Evolutionary conservation across 2,888 invertebrate genomes (phyloP).

Genomic region (Microdon myrmicae): DNA sequence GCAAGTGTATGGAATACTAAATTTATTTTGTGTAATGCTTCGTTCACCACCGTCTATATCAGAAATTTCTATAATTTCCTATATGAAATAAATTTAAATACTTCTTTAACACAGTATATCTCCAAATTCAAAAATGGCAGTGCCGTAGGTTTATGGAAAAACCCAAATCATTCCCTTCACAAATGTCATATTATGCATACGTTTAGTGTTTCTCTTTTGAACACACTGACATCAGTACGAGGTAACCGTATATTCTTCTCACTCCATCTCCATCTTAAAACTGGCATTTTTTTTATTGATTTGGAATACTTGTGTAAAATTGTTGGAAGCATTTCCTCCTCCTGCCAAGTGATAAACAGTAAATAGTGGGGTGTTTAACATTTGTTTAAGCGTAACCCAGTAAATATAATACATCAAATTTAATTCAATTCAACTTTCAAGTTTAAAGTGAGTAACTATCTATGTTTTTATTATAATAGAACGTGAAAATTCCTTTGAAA

Average conservation of each 20-base stretch:
- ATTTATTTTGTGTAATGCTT: neutral
- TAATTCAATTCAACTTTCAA: slow-evolving; percentile 17
- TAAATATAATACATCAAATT: slow-evolving; percentile 19
- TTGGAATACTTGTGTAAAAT: slow-evolving; percentile 45
- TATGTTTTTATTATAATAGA: slow-evolving; percentile 6
- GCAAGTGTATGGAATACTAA: too few relatives aligned
- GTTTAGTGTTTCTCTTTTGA: slow-evolving; percentile 1
- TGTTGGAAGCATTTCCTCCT: slow-evolving; percentile 48
- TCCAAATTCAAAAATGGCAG: slow-evolving; percentile 23
- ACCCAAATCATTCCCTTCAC: slow-evolving; percentile 5
- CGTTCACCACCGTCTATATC: too few relatives aligned
- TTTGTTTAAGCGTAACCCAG: slow-evolving; percentile 37
- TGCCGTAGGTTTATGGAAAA: slow-evolving; percentile 4
- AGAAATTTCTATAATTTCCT: neutral
- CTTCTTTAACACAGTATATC: neutral
- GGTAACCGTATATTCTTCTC: neutral
- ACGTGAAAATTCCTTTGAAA: slow-evolving; percentile 22
- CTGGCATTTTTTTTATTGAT: slow-evolving; percentile 47
- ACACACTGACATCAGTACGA: neutral
- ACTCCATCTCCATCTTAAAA: slow-evolving; percentile 46
- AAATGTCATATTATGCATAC: slow-evolving; percentile 25
- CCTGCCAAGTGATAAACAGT: slow-evolving; percentile 48
- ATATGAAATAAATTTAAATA: too few relatives aligned
- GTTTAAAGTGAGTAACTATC: slow-evolving; percentile 41
- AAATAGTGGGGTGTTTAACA: slow-evolving; percentile 32